These are phyloP conservation scores for Heliconius ismenius DNA, from an alignment of 2,888 invertebrate species.

Conservation along the genomic window DNA sequence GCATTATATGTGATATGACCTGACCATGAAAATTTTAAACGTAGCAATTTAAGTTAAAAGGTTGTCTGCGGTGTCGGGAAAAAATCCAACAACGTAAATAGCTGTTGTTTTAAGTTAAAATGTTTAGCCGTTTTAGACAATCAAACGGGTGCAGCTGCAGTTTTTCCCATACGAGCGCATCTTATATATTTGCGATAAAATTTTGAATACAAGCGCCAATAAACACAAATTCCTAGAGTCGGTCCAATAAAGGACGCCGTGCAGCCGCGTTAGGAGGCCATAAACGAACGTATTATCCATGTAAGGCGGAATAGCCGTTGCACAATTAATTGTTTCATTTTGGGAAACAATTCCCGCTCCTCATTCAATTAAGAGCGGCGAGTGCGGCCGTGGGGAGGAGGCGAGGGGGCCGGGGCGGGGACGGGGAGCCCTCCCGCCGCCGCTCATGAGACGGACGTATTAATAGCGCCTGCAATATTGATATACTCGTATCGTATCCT, in stretches of 20 bases:
- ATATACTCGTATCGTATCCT: constrained; percentile 79
- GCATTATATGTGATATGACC: constrained; percentile 76
- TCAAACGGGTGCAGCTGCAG: constrained; percentile 71
- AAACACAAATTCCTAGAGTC: constrained; percentile 81
- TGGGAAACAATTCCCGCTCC: constrained; percentile 83
- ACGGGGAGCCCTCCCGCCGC: constrained; percentile 57
- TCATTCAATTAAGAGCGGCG: constrained; percentile 83
- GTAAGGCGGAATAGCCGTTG: constrained; percentile 83
- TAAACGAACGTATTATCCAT: constrained; percentile 83
- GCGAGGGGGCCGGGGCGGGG: constrained; percentile 37
- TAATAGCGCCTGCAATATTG: constrained; percentile 83
- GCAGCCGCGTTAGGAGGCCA: constrained; percentile 82
- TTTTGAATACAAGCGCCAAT: constrained; percentile 80
- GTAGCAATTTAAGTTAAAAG: constrained; percentile 67
- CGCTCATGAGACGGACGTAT: constrained; percentile 82
- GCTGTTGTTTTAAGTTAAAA: constrained; percentile 62
- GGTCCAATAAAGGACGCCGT: constrained; percentile 81
- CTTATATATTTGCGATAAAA: constrained; percentile 80
- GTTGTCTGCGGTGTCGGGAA: constrained; percentile 41
- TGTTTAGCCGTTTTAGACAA: constrained; percentile 50
- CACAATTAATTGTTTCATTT: constrained; percentile 83
- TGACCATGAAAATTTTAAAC: constrained; percentile 80
- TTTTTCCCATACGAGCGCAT: constrained; percentile 61
- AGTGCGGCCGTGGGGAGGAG: constrained; percentile 60
- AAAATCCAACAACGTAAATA: constrained; percentile 53